Evolutionary conservation across 2,797 vertebrate species (phyloP).

Genomic region (Pagetopsis macropterus): DNA sequence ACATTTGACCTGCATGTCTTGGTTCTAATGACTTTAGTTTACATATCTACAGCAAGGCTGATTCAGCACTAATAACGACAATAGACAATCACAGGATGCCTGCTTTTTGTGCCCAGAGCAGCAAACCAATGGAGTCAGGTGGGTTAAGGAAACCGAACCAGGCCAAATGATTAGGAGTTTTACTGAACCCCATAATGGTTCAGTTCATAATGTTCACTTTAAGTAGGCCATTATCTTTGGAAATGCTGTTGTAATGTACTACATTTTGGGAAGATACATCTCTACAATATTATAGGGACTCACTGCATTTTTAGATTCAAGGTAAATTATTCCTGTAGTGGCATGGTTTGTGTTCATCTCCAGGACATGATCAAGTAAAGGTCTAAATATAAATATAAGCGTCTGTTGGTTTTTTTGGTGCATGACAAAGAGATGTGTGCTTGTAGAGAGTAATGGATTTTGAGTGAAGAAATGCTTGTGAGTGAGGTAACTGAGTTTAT

Average conservation of each 20-base stretch:
- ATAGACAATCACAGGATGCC: conserved; percentile 41
- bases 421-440: too few species aligned
- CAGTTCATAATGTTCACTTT: background rate
- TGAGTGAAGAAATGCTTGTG: too few species aligned
- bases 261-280: background rate
- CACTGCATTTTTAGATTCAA: too few species aligned
- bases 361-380: too few species aligned
- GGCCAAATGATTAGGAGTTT: background rate
- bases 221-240: background rate
- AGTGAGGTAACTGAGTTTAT: too few species aligned
- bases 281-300: background rate
- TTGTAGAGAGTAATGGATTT: too few species aligned
- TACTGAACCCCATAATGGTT: background rate
- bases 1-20: conserved; percentile 3
- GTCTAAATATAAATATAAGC: too few species aligned
- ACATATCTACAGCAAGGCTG: background rate
- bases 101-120: conserved; percentile 14
- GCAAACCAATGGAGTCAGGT: background rate
- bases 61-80: conserved; percentile 20
- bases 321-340: too few species aligned
- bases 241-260: background rate
- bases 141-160: conserved; percentile 12
- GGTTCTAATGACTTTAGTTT: background rate
- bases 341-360: too few species aligned
- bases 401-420: too few species aligned